Conservation (phyloP, 1,140 invertebrate species). For the Rhagoletis zephyria region DNA sequence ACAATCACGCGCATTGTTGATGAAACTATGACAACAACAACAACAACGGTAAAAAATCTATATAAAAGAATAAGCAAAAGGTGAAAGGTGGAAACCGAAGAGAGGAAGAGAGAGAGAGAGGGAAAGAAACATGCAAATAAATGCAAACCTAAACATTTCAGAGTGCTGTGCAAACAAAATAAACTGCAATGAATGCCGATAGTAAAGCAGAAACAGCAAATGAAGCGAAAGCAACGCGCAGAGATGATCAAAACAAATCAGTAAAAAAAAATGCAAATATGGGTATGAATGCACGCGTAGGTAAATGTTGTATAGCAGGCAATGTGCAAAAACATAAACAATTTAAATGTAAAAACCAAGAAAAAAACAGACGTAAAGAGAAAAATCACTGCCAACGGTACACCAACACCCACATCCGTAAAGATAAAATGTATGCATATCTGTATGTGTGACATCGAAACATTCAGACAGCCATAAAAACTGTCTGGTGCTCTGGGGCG, state of each 20-base stretch:
- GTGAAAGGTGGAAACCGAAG: no score
- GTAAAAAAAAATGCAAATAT: no score
- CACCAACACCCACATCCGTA: not conserved
- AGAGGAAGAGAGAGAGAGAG: not conserved
- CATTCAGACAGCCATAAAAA: not conserved
- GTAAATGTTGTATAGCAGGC: not conserved
- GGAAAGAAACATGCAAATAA: not conserved
- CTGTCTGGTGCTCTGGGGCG: not conserved
- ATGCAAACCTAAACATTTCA: not conserved
- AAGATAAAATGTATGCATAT: not conserved
- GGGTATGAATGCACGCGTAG: not conserved
- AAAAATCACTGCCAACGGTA: not conserved
- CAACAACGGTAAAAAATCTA: no score
- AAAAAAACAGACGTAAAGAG: not conserved
- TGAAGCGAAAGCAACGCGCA: not conserved
- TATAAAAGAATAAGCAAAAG: constrained; percentile 6
- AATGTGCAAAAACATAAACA: not conserved
- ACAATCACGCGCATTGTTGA: not conserved
- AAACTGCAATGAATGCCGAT: not conserved
- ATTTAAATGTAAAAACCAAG: no score
- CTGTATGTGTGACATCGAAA: not conserved
- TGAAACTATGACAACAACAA: constrained; percentile 9
- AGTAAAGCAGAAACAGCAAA: no score
- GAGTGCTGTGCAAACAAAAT: not conserved
- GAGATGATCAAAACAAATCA: no score